Conservation (phyloP, 2,113 vertebrate genomes). For the Stigmatopora nigra region DNA sequence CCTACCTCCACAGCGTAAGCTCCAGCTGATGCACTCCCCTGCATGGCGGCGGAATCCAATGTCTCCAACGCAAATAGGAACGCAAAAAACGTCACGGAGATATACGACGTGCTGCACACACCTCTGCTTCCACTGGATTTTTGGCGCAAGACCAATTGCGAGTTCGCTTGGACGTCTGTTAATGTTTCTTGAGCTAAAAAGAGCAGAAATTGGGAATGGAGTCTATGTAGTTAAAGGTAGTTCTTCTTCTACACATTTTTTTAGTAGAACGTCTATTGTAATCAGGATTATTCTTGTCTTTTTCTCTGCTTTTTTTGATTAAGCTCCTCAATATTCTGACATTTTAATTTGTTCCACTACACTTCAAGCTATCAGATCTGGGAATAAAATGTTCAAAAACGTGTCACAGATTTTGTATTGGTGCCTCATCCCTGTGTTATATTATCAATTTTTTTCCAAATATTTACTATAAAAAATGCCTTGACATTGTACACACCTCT, state of each 20-base stretch:
- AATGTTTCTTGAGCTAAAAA: not conserved
- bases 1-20: conserved; percentile 24
- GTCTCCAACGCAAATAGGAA: conserved; percentile 10
- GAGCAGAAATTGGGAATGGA: conserved; percentile 11
- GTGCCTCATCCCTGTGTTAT: too few relatives aligned
- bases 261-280: conserved; percentile 26
- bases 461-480: too few relatives aligned
- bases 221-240: conserved; percentile 20
- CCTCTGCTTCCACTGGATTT: not conserved
- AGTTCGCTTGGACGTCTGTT: conserved; percentile 8
- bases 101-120: not conserved
- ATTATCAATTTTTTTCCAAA: too few relatives aligned
- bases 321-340: not conserved
- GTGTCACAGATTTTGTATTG: too few relatives aligned
- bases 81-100: not conserved
- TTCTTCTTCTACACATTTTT: conserved; percentile 24
- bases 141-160: not conserved
- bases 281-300: conserved; percentile 16
- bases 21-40: conserved; percentile 25
- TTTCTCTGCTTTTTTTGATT: not conserved
- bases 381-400: too few relatives aligned
- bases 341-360: not conserved
- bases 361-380: too few relatives aligned
- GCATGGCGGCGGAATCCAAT: conserved; percentile 32
- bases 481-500: too few relatives aligned